Percentiles rank a stretch among this genome's conserved stretches.
phyloP scores from a whole-genome alignment of 2,797 vertebrate genomes.

The Carcharodon carcharias region DNA sequence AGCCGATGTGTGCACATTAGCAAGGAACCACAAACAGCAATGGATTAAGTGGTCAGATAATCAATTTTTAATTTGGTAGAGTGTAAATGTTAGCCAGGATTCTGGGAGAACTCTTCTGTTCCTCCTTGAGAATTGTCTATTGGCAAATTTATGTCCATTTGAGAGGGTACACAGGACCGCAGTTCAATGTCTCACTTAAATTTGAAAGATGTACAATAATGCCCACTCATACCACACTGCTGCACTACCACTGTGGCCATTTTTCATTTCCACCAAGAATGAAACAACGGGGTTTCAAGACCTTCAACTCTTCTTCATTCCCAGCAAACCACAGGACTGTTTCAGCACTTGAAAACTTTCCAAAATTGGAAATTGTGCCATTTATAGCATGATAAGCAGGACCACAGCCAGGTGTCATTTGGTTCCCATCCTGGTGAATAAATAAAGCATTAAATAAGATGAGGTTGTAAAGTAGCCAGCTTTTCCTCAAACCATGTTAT shows the following conservation, averaged over 20 bases:
- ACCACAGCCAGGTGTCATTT: neutral
- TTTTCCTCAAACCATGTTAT: neutral
- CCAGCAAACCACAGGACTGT: neutral
- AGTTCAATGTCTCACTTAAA: neutral
- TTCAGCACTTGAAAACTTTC: neutral
- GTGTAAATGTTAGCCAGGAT: neutral
- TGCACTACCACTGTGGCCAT: neutral
- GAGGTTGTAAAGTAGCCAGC: too few species aligned
- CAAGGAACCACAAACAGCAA: too few species aligned
- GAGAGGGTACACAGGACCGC: neutral
- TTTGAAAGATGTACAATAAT: neutral
- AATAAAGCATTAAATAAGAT: neutral
- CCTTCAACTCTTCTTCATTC: too few species aligned
- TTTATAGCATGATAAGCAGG: neutral
- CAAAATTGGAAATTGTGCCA: neutral
- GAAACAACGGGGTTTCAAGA: neutral
- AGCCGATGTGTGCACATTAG: too few species aligned
- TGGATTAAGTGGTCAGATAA: neutral
- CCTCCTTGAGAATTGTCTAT: neutral
- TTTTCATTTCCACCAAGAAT: neutral
- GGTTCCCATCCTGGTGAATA: neutral
- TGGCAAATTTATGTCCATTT: neutral
- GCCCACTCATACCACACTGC: neutral
- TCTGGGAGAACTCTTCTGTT: neutral
- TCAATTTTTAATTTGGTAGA: neutral